Evolutionary conservation across 2,888 invertebrate species (phyloP), one percentile per base, ranked within the genome.

Genomic region (Ochropacha duplaris): DNA sequence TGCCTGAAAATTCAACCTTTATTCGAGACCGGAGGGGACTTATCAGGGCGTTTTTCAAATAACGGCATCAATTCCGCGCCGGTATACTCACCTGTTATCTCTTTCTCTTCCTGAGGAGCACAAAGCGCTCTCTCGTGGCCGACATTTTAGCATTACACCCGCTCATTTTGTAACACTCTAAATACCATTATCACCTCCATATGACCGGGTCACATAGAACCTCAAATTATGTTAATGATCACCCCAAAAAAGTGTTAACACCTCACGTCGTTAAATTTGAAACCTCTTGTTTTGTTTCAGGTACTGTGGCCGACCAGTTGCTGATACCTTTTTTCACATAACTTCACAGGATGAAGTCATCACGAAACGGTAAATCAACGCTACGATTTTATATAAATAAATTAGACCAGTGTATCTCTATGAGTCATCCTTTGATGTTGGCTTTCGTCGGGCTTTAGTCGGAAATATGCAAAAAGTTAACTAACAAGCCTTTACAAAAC

Each of bases 11-110:
- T 79, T 79, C 79, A 71, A 76, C 82, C 81, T 83, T 84, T 83
- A 84, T 85, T 87, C 77, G 77, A 73, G 76, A 75, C 80, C 78
- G 79, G 82, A 78, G 81, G 78, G 83, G 85, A 84, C 85, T 87
- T 88, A 88, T 87, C 87, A 78, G 83, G 75, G 77, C 77, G 81
- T 85, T 88, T 86, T 88, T 85, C 84, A 79, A 88, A 87, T 87
- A 86, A 83, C 82, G 78, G 78, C 81, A 78, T 83, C 85, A 83
- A 86, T 86, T 87, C 75, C 79, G 73, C 68, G 76, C 80, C 83
- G 79, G 72, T 76, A 76, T 81, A 77, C 79, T 81, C 81, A 78
- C 79, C 83, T 81, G 84, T 86, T 87, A 87, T 87, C 84, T 83
- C 76, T 75, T 80, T 75, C 82, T 79, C 80, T 84, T 87, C 84